A percentile compares a stretch with the other conserved stretches of the same genome.
phyloP scores from a whole-genome alignment of 1,140 invertebrate genomes.

The Orchestia grillus region DNA sequence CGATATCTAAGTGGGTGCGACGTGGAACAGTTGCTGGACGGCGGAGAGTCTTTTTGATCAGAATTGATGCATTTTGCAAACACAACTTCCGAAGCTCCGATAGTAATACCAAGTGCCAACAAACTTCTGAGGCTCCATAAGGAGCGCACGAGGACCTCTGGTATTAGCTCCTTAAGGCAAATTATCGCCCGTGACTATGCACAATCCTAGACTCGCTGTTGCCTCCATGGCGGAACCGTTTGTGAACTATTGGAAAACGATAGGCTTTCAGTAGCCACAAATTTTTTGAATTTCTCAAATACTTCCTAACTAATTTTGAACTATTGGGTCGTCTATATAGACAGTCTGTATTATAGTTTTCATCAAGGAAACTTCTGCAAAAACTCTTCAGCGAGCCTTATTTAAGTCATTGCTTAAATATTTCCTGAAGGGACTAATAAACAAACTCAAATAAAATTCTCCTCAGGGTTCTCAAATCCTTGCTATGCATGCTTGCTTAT shows the following conservation, averaged over 20 bases:
- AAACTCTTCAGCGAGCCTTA: too few species aligned
- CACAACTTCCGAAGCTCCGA: background rate
- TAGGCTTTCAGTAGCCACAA: background rate
- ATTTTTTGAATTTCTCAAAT: background rate
- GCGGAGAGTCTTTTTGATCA: background rate
- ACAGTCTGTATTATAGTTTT: too few species aligned
- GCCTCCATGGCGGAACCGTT: background rate
- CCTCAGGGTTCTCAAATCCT: too few species aligned
- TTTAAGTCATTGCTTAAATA: too few species aligned
- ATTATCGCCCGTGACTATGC: constrained; percentile 16
- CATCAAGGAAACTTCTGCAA: too few species aligned
- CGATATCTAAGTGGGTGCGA: background rate
- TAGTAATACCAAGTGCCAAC: background rate
- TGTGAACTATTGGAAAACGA: background rate
- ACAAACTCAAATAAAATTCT: too few species aligned
- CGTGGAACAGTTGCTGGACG: background rate
- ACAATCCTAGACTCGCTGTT: background rate
- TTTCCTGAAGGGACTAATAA: too few species aligned
- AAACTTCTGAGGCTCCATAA: background rate
- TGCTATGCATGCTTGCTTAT: too few species aligned
- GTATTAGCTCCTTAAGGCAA: constrained; percentile 4
- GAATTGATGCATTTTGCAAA: background rate
- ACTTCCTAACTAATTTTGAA: background rate
- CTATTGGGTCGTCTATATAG: too few species aligned
- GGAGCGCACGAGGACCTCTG: background rate